A percentile compares a stretch with the other conserved stretches of the same genome.
Conservation (phyloP, 2,113 vertebrate species). For the Tympanuchus pallidicinctus region DNA sequence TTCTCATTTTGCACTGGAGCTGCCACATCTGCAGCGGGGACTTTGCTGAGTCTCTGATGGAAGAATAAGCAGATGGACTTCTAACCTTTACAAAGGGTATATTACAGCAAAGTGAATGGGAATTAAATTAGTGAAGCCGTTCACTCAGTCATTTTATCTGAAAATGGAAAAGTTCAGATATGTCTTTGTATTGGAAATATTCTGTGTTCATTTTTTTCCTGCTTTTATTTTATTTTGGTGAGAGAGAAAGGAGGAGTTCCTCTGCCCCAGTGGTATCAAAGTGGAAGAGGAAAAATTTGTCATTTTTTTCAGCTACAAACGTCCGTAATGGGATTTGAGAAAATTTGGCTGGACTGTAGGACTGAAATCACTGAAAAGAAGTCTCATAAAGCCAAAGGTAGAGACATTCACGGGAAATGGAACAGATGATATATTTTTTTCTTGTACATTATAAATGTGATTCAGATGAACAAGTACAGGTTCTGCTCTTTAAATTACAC, state of each 20-base stretch:
- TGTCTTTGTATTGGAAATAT: conserved; percentile 14
- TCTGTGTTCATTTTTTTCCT: not conserved
- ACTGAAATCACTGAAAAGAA: not conserved
- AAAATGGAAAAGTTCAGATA: conserved; percentile 24
- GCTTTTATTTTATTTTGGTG: not conserved
- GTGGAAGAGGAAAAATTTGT: not conserved
- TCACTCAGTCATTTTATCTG: not conserved
- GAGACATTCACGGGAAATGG: not conserved
- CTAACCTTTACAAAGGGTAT: conserved; percentile 69
- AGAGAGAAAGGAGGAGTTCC: not conserved
- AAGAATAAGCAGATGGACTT: conserved; percentile 69
- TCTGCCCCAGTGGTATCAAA: not conserved
- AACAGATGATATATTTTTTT: not conserved
- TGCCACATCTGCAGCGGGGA: conserved; percentile 64
- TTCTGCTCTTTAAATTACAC: not conserved
- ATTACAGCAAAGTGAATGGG: conserved; percentile 37
- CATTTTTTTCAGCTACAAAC: not conserved
- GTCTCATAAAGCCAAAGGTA: not conserved
- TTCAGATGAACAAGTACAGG: not conserved
- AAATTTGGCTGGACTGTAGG: not conserved
- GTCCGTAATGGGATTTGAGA: not conserved
- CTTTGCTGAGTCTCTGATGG: conserved; percentile 14
- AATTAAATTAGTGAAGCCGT: conserved; percentile 63
- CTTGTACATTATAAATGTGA: not conserved
- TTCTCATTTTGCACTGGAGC: conserved; percentile 31